Percentiles rank a stretch among this genome's conserved stretches.
Conservation (phyloP, 2,113 vertebrate genomes). For the Cromileptes altivelis region DNA sequence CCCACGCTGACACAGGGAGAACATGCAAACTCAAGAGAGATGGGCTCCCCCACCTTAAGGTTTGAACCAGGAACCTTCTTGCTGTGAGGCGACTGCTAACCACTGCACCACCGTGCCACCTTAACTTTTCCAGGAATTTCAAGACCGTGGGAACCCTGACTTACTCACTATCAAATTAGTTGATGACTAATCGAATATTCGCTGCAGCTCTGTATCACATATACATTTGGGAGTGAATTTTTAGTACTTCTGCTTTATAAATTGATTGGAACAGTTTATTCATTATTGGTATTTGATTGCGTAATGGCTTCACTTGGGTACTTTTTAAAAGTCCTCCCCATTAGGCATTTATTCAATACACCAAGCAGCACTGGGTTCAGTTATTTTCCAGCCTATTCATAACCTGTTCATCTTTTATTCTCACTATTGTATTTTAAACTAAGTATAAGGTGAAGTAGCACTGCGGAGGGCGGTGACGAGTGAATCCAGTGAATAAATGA, state of each 20-base stretch:
- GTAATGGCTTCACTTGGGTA: not conserved
- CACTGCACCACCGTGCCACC: too few relatives aligned
- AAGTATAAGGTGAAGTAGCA: constrained; percentile 25
- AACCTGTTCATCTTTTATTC: not conserved
- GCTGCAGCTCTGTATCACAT: too few relatives aligned
- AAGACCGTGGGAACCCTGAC: too few relatives aligned
- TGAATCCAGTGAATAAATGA: not conserved
- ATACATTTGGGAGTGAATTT: not conserved
- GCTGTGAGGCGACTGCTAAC: too few relatives aligned
- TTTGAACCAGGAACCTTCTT: too few relatives aligned
- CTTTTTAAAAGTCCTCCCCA: not conserved
- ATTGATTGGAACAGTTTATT: not conserved
- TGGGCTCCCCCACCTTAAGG: too few relatives aligned
- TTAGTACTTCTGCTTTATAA: not conserved
- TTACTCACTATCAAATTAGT: too few relatives aligned
- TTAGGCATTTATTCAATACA: not conserved
- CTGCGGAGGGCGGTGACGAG: constrained; percentile 12
- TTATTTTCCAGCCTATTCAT: not conserved
- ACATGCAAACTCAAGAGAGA: too few relatives aligned
- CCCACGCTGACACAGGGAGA: too few relatives aligned
- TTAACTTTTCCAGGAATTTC: too few relatives aligned
- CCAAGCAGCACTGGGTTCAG: not conserved
- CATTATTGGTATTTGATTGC: not conserved
- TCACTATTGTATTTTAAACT: not conserved
- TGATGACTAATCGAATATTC: too few relatives aligned